Percentiles rank a stretch among this genome's conserved stretches.
These are phyloP conservation scores for Callorhinus ursinus DNA, from an alignment of 2,113 vertebrate species.

Conservation along the genomic window DNA sequence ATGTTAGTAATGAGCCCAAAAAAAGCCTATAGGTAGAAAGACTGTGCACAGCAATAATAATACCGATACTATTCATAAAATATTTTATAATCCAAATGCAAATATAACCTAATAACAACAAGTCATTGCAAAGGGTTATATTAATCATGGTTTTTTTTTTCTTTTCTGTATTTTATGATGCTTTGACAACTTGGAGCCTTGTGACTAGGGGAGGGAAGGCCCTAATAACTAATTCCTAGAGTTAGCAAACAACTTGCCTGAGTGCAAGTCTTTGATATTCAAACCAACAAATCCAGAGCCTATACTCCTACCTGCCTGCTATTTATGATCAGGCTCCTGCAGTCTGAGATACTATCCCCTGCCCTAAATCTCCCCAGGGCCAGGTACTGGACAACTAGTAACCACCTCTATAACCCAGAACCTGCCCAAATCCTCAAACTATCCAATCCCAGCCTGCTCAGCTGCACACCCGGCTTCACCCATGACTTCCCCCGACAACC, in stretches of 20 bases:
- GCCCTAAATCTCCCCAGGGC: background rate
- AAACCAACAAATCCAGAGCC: background rate
- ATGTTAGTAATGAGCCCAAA: background rate
- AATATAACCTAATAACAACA: background rate
- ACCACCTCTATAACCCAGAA: background rate
- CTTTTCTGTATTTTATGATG: background rate
- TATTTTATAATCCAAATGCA: background rate
- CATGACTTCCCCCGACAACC: background rate
- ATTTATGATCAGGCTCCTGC: background rate
- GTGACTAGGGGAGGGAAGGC: background rate
- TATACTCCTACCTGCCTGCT: background rate
- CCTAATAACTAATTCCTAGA: background rate
- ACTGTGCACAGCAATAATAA: background rate
- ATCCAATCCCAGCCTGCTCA: background rate
- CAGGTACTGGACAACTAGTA: background rate
- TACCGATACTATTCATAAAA: background rate
- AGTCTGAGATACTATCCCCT: too few species aligned
- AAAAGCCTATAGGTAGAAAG: background rate
- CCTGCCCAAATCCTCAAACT: background rate
- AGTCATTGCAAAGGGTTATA: background rate
- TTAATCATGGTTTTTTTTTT: background rate
- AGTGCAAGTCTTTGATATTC: background rate
- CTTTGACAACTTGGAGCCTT: background rate
- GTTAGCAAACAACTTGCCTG: background rate
- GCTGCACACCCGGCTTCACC: too few species aligned